Base-by-base conservation (phyloP, 2,888 invertebrate genomes). In the Tupiocoris notatus region DNA sequence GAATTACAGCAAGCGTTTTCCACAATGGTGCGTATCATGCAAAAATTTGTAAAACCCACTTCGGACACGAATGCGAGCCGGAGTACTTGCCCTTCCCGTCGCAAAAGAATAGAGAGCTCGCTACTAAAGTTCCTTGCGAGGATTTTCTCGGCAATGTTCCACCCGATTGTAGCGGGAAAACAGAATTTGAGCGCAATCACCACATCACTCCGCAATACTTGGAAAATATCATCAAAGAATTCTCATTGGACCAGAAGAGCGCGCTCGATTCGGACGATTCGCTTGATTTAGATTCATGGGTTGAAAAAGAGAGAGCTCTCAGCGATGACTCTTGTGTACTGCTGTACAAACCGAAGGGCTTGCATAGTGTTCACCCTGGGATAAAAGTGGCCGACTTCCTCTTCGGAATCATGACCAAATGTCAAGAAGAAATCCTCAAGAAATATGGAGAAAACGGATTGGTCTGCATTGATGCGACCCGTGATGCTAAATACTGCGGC, bases 381-480 rank as follows among this genome's bases (percentile, higher is more conserved):
- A 71, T 81, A 20, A 78, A 73, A 57, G 25, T 16, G 12, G 79
- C 79, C 21, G 81, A 81, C 70, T 81, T 81, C 64, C 62, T 81
- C 63, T 77, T 82, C 20, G 79, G 78, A 21, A 80, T 81, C 1
- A 81, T 81, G 81, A 81, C 79, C 58, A 70, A 77, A 24, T 78
- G 74, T n/a, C 81, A 81, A 62, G n/a, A 59, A 9, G 75, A 79
- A n/a, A 75, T 81, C 25, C 65, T 82, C 22, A 74, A 79, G 77
- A 78, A 74, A 61, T 81, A 78, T 74, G 79, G 80, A 2, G 58
- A 71, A 21, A 75, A 71, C 25, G 79, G 81, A 58, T 78, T 74
- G 67, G 75, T 81, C 18, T 81, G 81, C 65, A 63, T 82, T 80
- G 70, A 81, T 81, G 77, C 79, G 20, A 81, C 80, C 12, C 81